Conservation (phyloP, 1,140 invertebrate genomes). For the Eufriesea mexicana region DNA sequence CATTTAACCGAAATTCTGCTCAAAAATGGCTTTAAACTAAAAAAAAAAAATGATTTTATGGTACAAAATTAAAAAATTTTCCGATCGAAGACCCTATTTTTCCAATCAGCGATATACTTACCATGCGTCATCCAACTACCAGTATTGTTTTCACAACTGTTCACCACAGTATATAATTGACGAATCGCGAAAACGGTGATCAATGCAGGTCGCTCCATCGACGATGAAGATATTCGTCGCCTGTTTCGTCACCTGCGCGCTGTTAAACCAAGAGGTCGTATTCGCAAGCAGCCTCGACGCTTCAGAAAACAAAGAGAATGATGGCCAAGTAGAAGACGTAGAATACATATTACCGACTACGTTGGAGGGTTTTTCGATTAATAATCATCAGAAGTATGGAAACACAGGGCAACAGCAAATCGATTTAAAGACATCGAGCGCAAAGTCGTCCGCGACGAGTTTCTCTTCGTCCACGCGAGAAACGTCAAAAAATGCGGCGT, state of each 20-base stretch:
- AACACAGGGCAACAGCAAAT: background rate
- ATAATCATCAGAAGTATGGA: background rate
- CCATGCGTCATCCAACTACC: background rate
- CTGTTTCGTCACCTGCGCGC: conserved; percentile 28
- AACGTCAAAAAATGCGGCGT: background rate
- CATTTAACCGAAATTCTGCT: background rate
- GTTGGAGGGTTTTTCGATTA: background rate
- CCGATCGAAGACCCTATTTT: background rate
- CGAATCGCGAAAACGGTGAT: conserved; percentile 18
- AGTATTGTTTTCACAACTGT: conserved; percentile 46
- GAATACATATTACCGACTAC: background rate
- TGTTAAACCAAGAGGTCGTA: background rate
- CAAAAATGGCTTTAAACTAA: background rate
- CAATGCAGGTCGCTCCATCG: conserved; percentile 40
- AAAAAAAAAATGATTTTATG: background rate
- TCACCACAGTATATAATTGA: conserved; percentile 47
- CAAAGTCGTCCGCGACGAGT: background rate
- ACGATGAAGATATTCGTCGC: conserved; percentile 52
- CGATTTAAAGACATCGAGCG: background rate
- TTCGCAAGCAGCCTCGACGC: background rate
- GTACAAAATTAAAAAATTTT: background rate
- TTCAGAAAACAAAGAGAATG: background rate
- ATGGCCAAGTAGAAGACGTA: background rate
- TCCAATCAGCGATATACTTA: background rate
- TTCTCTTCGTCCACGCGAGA: background rate